Conservation (phyloP, 2,113 vertebrate species). For the Typhlomys cinereus region DNA sequence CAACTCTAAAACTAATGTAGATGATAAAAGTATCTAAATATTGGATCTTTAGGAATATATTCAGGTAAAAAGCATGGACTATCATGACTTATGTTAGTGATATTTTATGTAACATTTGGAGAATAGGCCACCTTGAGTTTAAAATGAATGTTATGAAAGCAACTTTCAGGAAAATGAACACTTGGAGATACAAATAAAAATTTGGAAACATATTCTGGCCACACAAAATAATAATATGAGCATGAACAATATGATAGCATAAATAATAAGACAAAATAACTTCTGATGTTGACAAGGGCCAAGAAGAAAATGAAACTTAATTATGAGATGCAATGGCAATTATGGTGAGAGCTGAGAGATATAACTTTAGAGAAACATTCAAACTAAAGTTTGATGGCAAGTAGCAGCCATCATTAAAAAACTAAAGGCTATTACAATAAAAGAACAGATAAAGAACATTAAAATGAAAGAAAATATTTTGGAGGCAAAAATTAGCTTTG, state of each 20-base stretch:
- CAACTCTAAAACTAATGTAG: background rate
- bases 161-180: background rate
- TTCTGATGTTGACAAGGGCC: background rate
- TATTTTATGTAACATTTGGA: background rate
- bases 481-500: background rate
- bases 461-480: background rate
- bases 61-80: background rate
- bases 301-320: background rate
- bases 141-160: background rate
- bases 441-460: background rate
- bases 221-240: background rate
- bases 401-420: too few relatives aligned
- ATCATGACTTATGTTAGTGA: background rate
- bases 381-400: background rate
- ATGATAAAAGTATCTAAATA: conserved; percentile 24
- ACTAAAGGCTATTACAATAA: too few relatives aligned
- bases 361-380: background rate
- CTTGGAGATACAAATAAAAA: background rate
- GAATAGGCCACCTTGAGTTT: background rate
- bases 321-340: background rate
- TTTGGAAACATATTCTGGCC: background rate
- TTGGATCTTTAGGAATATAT: background rate
- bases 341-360: background rate
- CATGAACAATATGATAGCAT: background rate
- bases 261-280: background rate